A percentile compares a stretch with the other conserved stretches of the same genome.
phyloP scores from a whole-genome alignment of 2,797 vertebrate genomes.

The Macrochelys suwanniensis region DNA sequence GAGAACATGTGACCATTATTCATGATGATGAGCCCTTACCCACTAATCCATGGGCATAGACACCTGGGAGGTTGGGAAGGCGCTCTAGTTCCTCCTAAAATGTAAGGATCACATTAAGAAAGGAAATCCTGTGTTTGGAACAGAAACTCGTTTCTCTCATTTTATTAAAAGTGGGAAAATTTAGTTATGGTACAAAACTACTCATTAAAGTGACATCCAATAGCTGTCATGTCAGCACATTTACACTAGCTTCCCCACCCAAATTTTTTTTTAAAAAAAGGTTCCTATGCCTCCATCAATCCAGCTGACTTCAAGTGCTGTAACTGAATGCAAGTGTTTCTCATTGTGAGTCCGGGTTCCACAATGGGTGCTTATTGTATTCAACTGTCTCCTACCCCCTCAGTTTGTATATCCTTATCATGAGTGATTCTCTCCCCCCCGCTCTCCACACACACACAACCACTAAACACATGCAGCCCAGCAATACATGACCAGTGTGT shows the following conservation, averaged over 20 bases:
- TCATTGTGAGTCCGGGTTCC: background rate
- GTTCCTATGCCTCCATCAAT: background rate
- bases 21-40: background rate
- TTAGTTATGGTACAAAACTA: background rate
- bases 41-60: background rate
- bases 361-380: background rate
- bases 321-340: background rate
- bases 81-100: background rate
- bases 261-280: background rate
- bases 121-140: background rate
- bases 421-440: accelerated
- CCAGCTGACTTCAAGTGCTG: background rate
- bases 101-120: background rate
- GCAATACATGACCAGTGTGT: background rate
- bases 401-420: background rate
- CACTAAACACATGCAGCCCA: background rate
- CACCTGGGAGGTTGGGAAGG: background rate
- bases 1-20: background rate
- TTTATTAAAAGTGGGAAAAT: background rate
- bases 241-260: background rate
- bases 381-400: background rate
- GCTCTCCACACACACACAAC: no score
- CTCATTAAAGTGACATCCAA: background rate
- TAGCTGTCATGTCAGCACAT: background rate
- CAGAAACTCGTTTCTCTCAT: background rate